Conservation (phyloP, 2,797 vertebrate species). For the Echeneis naucrates region DNA sequence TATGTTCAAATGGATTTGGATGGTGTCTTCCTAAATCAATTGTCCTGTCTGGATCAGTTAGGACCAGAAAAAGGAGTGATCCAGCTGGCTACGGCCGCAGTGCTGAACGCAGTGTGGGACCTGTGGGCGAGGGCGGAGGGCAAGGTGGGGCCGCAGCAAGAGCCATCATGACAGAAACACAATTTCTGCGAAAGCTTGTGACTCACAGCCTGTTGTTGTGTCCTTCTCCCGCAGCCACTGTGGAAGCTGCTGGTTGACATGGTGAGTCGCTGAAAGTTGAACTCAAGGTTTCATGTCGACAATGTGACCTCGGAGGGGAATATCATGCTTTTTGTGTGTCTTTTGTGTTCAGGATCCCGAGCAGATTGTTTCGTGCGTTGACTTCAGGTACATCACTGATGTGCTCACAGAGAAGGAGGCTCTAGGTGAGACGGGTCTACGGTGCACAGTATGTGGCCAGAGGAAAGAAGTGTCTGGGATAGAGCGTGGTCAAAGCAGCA, state of each 20-base stretch:
- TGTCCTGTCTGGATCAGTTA: slow-evolving; percentile 68
- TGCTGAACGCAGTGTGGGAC: slow-evolving; percentile 89
- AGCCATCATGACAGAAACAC: neutral
- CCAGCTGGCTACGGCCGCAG: slow-evolving; percentile 82
- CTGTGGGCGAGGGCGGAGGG: slow-evolving; percentile 86
- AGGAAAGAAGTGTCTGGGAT: no score
- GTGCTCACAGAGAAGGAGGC: slow-evolving; percentile 86
- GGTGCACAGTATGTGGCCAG: no score
- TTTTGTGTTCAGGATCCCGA: slow-evolving; percentile 81
- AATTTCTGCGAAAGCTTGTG: neutral
- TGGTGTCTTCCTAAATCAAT: neutral
- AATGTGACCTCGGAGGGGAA: slow-evolving; percentile 8
- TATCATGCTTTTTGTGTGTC: neutral
- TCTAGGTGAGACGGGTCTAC: slow-evolving; percentile 75
- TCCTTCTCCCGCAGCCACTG: slow-evolving; percentile 78
- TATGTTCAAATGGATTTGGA: neutral
- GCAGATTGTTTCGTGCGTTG: slow-evolving; percentile 86
- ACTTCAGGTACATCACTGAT: slow-evolving; percentile 89
- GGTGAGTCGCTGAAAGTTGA: slow-evolving; percentile 79
- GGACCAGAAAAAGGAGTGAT: slow-evolving; percentile 89
- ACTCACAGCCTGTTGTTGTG: slow-evolving; percentile 30
- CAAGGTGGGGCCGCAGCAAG: slow-evolving; percentile 76
- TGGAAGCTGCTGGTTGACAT: slow-evolving; percentile 88
- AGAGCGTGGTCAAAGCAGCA: no score
- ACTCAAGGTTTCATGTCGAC: neutral